Base-by-base conservation (phyloP, 2,888 invertebrate genomes). In the Agrilus cyanescens region DNA sequence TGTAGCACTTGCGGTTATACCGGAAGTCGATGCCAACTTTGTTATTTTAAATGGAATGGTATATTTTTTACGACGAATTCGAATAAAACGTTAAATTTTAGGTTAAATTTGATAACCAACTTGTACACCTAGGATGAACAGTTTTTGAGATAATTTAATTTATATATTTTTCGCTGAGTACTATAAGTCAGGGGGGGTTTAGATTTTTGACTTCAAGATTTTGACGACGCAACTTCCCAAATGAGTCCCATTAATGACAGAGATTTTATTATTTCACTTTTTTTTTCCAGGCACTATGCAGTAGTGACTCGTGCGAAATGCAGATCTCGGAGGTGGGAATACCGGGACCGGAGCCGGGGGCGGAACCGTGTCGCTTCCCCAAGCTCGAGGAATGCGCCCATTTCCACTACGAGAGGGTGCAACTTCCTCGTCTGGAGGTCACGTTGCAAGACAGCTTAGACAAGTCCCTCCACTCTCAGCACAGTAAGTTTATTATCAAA, bases 371-470 rank as follows among this genome's bases (percentile, higher is more conserved):
- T 53, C 74, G 83, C 42, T 88, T 89, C 70, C 88, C 87, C 40
- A 85, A 86, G 61, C 75, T 96, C 47, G 93, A 94, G 66, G 95
- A 96, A 63, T 97, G 96, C 69, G 95, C 95, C 4, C 97, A 97
- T 66, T 97, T 97, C 69, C 97, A 97, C 69, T 97, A 96, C 69
- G 95, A 96, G 62, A 76, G 87, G 52, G 94, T 95, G 13, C 85
- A 90, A 52, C 73, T 96, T 52, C 85, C 87, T n/a, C 80, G 82
- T 0, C 70, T 82, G 36, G 66, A 69, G 16, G 73, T 81, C 30
- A 68, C 69, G 47, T 57, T 74, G 41, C 66, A 72, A 48, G 70
- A 72, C 48, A 70, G 70, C 55, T 61, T 64, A 62, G 66, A 67
- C 44, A 61, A 65, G 45, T 65, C 65, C 14, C 52, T 66, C 41